Evolutionary conservation across 2,888 invertebrate genomes (phyloP).

Genomic region (Stenichneumon culpator): DNA sequence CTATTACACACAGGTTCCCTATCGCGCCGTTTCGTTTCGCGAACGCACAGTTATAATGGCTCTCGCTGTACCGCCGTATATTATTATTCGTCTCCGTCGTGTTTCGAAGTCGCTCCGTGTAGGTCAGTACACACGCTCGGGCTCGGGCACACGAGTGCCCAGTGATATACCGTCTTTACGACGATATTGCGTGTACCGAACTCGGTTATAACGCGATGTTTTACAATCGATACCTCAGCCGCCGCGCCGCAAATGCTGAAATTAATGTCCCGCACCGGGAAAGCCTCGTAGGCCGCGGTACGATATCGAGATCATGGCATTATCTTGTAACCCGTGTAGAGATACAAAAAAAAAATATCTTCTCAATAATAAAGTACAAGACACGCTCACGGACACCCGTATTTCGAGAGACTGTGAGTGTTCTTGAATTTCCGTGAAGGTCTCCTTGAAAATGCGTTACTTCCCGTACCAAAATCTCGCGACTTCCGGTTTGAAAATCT

Average conservation of each 20-base stretch:
- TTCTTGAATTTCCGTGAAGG: no score
- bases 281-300: background rate
- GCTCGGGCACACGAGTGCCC: background rate
- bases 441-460: no score
- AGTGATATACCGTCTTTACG: conserved; percentile 4
- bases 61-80: background rate
- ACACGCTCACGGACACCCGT: no score
- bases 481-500: no score
- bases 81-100: conserved; percentile 40
- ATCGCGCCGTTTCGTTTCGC: conserved; percentile 6
- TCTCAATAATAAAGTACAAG: background rate
- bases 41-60: conserved; percentile 37
- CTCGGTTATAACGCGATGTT: conserved; percentile 51
- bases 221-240: conserved; percentile 48
- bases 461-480: no score
- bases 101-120: conserved; percentile 28
- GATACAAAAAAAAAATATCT: background rate
- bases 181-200: conserved; percentile 49
- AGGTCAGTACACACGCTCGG: conserved; percentile 31
- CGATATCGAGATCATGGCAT: conserved; percentile 20
- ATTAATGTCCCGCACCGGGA: conserved; percentile 27
- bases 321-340: conserved; percentile 20
- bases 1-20: background rate
- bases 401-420: no score
- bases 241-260: conserved; percentile 8